These are phyloP conservation scores for Anoplopoma fimbria DNA, from an alignment of 2,113 vertebrate species.

Conservation along the genomic window DNA sequence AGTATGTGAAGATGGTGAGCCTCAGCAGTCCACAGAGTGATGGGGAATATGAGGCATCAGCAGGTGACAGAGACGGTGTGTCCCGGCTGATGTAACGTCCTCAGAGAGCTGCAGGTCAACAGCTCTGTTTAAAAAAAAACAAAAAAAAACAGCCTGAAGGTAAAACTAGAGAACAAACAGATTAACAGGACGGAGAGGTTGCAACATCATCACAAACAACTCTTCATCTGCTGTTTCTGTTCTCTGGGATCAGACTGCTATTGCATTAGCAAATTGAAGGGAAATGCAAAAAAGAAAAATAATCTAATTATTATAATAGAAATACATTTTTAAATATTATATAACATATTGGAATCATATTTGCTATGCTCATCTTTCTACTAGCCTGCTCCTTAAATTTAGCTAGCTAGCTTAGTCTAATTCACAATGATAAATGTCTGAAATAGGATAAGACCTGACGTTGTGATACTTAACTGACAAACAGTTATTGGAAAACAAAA, in stretches of 20 bases:
- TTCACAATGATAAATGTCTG: no score
- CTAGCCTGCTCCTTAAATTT: no score
- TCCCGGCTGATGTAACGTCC: slow-evolving; percentile 27
- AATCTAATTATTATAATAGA: no score
- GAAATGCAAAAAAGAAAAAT: no score
- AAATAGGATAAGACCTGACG: no score
- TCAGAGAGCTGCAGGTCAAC: slow-evolving; percentile 20
- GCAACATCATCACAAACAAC: background rate
- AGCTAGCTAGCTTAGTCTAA: no score
- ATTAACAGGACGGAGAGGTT: background rate
- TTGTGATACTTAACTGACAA: no score
- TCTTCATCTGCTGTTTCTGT: background rate
- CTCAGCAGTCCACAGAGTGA: background rate
- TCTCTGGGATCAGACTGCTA: background rate
- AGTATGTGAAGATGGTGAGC: background rate
- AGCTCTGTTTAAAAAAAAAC: background rate
- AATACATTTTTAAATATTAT: no score
- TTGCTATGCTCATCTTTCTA: no score
- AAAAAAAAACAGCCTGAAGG: slow-evolving; percentile 40
- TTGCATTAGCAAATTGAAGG: background rate
- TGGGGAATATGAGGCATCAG: background rate
- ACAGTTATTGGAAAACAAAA: no score
- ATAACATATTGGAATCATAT: no score
- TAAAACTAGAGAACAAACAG: slow-evolving; percentile 24
- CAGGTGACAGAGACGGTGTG: background rate